Evolutionary conservation across 2,113 vertebrate genomes (phyloP), one percentile per base, ranked within the genome.

Genomic region (Brachyhypopomus gauderio): DNA sequence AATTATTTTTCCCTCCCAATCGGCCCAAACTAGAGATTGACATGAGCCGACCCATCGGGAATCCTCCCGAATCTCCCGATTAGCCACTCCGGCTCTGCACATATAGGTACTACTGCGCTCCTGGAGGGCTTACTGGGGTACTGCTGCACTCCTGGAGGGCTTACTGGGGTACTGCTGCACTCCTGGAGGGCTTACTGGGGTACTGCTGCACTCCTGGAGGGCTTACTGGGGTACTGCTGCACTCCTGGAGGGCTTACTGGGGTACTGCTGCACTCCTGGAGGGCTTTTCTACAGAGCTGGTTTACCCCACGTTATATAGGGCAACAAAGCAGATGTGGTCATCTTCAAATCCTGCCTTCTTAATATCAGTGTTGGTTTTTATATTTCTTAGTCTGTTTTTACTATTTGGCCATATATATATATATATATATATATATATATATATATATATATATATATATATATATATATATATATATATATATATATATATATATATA

Each of bases 261-360:
- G 16, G 16, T 66, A 17, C 5, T 9, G 17, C 27, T 72, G 17
- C 16, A 16, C n/a, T 38, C 30, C 20, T 70, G 45, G 41, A 76
- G 67, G 74, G 79, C 63, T 69, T n/a, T 41, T 41, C 41, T 41
- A 41, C 41, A 52, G 11, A 14, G 45, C 45, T 1, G 45, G 12
- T 52, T 52, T 14, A 12, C 12, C 11, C 45, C 45, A 14, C 76
- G 34, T 23, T 60, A 59, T 60, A 59, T 62, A 71, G 11, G 23
- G 76, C 60, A 14, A 62, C 67, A 36, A 41, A 41, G 64, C 73
- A 62, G 36, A 82, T 60, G 73, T 71, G 64, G 64, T 64, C 64
- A 34, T 70, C 67, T 60, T 38, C 23, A 30, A 70, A 62, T 60
- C 55, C 76, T 75, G 80, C 52, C 63, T 76, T 60, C 55, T 59